A percentile compares a stretch with the other conserved stretches of the same genome.
phyloP scores from a whole-genome alignment of 2,888 invertebrate species.

The Eupithecia pulchellata region DNA sequence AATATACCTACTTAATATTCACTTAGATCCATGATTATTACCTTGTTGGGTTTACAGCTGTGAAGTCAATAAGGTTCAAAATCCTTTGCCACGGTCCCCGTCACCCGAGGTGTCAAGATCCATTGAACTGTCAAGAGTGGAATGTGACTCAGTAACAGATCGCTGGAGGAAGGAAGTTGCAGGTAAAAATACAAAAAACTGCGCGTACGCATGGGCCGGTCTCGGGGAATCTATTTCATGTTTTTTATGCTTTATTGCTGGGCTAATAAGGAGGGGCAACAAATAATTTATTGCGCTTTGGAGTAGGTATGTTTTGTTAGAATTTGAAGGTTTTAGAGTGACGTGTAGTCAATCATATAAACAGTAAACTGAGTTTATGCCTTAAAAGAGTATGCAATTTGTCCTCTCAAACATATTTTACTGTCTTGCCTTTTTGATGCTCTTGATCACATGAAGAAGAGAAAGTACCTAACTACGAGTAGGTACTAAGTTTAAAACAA shows the following conservation, averaged over 20 bases:
- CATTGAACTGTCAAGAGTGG: slow-evolving; percentile 76
- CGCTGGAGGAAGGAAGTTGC: slow-evolving; percentile 83
- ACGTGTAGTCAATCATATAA: neutral
- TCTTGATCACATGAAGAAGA: too few species aligned
- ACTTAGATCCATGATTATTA: neutral
- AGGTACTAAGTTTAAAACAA: too few species aligned
- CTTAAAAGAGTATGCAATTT: too few species aligned
- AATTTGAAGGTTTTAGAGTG: neutral
- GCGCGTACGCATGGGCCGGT: slow-evolving; percentile 59
- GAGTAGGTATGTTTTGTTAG: neutral
- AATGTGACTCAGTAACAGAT: slow-evolving; percentile 83
- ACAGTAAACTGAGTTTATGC: too few species aligned
- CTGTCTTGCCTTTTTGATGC: too few species aligned
- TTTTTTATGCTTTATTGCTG: slow-evolving; percentile 55
- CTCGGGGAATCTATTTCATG: slow-evolving; percentile 54
- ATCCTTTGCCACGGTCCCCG: slow-evolving; percentile 45
- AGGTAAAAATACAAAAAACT: slow-evolving; percentile 70
- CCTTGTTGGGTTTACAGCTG: neutral
- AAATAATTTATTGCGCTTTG: slow-evolving; percentile 45
- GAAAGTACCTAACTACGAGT: too few species aligned
- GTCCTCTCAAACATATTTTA: neutral
- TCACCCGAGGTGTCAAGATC: slow-evolving; percentile 62
- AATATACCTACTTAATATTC: too few species aligned
- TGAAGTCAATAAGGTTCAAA: slow-evolving; percentile 32
- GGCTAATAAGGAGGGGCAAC: slow-evolving; percentile 53